Percentiles rank a stretch among this genome's conserved stretches.
Conservation (phyloP, 1,140 invertebrate species). For the Spodoptera litura region DNA sequence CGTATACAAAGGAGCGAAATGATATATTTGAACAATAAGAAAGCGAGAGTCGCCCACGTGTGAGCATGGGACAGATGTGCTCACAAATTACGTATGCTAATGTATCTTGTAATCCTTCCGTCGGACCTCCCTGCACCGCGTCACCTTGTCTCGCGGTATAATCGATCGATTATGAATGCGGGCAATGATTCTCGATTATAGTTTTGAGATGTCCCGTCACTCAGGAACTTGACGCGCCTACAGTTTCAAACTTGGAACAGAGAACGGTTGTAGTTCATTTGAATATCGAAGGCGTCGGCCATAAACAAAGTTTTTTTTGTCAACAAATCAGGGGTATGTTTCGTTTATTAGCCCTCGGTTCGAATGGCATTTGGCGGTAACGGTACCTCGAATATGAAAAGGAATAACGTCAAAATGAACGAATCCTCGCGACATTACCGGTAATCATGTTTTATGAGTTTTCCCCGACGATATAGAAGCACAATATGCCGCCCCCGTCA, state of each 20-base stretch:
- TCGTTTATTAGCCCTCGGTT: slow-evolving; percentile 45
- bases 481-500: slow-evolving; percentile 61
- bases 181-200: slow-evolving; percentile 56
- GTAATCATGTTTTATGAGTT: slow-evolving; percentile 78
- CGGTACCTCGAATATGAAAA: slow-evolving; percentile 55
- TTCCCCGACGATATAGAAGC: slow-evolving; percentile 67
- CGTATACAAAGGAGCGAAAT: slow-evolving; percentile 47
- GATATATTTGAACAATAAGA: slow-evolving; percentile 67
- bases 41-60: slow-evolving; percentile 67
- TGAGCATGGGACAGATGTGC: slow-evolving; percentile 61
- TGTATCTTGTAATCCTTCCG: slow-evolving; percentile 70
- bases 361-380: slow-evolving; percentile 48
- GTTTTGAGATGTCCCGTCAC: slow-evolving; percentile 52
- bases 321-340: slow-evolving; percentile 28
- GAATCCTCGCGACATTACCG: slow-evolving; percentile 69
- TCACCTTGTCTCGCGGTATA: slow-evolving; percentile 63
- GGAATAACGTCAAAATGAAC: slow-evolving; percentile 65
- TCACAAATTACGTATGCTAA: slow-evolving; percentile 75
- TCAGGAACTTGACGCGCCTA: slow-evolving; percentile 35
- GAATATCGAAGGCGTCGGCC: slow-evolving; percentile 11
- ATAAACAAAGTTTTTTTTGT: slow-evolving; percentile 35
- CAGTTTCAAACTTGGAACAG: slow-evolving; percentile 27
- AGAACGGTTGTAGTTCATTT: slow-evolving; percentile 19
- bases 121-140: slow-evolving; percentile 65
- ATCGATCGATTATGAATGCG: slow-evolving; percentile 75